Evolutionary conservation across 1,140 invertebrate species (phyloP).

Genomic region (Camponotus vicinus): DNA sequence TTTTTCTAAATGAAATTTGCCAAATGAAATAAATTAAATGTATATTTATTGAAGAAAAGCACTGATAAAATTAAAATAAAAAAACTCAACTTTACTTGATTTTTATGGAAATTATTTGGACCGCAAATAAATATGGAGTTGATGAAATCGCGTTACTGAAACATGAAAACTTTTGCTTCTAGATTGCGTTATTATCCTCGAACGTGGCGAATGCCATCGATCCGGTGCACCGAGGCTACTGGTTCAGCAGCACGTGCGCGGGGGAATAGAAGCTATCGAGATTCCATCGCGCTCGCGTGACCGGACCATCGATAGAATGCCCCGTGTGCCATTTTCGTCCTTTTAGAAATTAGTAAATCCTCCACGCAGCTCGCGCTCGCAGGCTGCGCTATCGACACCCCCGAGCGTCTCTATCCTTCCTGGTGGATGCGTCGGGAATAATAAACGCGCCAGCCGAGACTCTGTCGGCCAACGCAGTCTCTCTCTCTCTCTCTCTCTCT

Average conservation of each 20-base stretch:
- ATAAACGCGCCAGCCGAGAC: slow-evolving; percentile 58
- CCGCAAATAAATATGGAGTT: background rate
- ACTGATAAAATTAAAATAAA: background rate
- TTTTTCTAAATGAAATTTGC: too few species aligned
- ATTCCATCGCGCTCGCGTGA: slow-evolving; percentile 69
- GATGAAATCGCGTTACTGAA: background rate
- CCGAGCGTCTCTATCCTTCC: slow-evolving; percentile 50
- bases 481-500: too few species aligned
- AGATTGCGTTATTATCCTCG: slow-evolving; percentile 23
- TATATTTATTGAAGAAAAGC: too few species aligned
- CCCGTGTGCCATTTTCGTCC: slow-evolving; percentile 70
- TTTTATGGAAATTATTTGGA: background rate
- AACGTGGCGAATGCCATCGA: slow-evolving; percentile 30
- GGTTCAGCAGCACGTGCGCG: slow-evolving; percentile 44
- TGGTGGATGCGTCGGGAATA: slow-evolving; percentile 68
- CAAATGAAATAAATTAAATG: too few species aligned
- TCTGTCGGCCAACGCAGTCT: slow-evolving; percentile 28
- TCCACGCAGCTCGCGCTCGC: slow-evolving; percentile 43
- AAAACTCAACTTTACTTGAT: too few species aligned
- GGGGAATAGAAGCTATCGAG: slow-evolving; percentile 54
- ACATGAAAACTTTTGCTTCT: background rate
- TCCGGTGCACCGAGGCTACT: slow-evolving; percentile 22
- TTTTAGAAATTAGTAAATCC: slow-evolving; percentile 76
- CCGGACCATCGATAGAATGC: slow-evolving; percentile 65
- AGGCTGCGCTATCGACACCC: slow-evolving; percentile 65